Evolutionary conservation across 2,797 vertebrate species (phyloP), one percentile per base, ranked within the genome.

Genomic region (Anisognathus igniventris): DNA sequence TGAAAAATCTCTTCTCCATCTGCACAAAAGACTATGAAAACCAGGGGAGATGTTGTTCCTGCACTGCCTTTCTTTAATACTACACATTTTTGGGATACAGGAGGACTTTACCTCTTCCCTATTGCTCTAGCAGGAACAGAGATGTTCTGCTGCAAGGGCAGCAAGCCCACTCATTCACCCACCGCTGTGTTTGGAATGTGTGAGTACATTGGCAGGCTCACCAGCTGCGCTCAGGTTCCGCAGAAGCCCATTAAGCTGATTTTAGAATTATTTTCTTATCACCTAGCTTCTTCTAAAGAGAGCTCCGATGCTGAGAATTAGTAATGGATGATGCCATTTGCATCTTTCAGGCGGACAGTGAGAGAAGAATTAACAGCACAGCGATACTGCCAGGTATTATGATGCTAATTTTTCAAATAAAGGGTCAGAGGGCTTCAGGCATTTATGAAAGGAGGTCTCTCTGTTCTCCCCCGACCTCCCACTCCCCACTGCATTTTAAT

Each of bases 401-500:
- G 65, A 95, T 92, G 95, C 22, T 95, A 88, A 96, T 96, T 92
- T 92, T 90, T 83, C 72, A 71, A 83, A 44, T n/a, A 60, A 80
- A 77, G 50, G 89, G 95, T 93, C 91, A 80, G 67, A 77, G 78
- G 81, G 42, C 68, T 73, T 61, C 53, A 77, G 65, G 78, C 56
- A 1, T 19, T n/a, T 83, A 19, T 88, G 85, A 92, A 87, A 91
- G 33, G 27, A n/a, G 58, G 45, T 27, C 19, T 76, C 19, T 72
- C 64, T 45, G 17, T 27, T 81, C 23, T 79, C 77, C 30, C 45
- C 73, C 22, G 0, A 54, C 61, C 56, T 79, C 60, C 53, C 24
- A 14, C 64, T 80, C 60, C 67, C 68, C 31, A 5, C 30, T 53
- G 68, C 75, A 45, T 85, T 87, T 80, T 64, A 79, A 77, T 17